Percentiles rank a stretch among this genome's conserved stretches.
Conservation (phyloP, 1,140 invertebrate genomes). For the Bombus consobrinus region DNA sequence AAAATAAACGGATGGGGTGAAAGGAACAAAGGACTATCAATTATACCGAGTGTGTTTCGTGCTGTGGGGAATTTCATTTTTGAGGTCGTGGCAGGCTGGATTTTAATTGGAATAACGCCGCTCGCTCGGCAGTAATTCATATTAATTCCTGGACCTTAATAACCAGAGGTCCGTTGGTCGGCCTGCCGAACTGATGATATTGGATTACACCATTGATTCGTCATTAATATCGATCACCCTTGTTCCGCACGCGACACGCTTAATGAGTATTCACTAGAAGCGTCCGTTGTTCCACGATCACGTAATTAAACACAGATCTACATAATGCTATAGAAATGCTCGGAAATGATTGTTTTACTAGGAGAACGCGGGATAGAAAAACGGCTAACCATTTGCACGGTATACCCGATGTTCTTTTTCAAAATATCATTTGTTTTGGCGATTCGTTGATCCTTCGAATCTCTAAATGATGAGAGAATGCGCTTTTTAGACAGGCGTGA, state of each 20-base stretch:
- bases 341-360: not conserved
- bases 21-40: constrained; percentile 18
- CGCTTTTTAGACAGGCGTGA: no score
- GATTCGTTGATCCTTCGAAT: no score
- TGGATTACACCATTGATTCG: constrained; percentile 52
- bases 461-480: no score
- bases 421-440: no score
- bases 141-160: constrained; percentile 50
- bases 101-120: constrained; percentile 53
- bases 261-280: constrained; percentile 43
- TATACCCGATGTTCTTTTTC: not conserved
- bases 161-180: constrained; percentile 12
- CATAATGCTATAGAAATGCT: constrained; percentile 26
- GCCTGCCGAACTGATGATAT: constrained; percentile 41
- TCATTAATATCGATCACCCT: constrained; percentile 52
- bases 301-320: constrained; percentile 46
- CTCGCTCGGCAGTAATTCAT: constrained; percentile 53
- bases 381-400: not conserved
- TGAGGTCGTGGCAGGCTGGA: not conserved
- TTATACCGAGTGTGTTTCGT: constrained; percentile 5
- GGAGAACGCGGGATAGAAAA: not conserved
- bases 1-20: no score
- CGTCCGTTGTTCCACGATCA: constrained; percentile 29
- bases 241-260: constrained; percentile 16
- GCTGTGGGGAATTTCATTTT: constrained; percentile 22